Evolutionary conservation across 1,140 invertebrate genomes (phyloP), one percentile per base, ranked within the genome.

Genomic region (Delia radicum): DNA sequence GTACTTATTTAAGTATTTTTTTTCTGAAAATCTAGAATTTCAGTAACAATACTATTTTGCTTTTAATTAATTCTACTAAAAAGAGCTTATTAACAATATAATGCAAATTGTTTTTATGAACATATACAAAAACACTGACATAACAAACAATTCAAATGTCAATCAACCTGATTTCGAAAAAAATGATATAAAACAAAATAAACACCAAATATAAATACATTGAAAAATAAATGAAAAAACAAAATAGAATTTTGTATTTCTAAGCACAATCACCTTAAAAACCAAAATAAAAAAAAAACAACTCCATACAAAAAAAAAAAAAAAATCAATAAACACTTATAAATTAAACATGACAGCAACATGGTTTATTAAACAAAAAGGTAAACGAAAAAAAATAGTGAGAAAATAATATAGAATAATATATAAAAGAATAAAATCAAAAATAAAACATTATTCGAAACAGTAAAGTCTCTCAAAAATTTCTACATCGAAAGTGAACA

Each of bases 321-420:
- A 21, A 55, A 21, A 21, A 21, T 55, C 7, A 21, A n/a, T 21
- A 18, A 55, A 55, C 48, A 21, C 48, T 55, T 55, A 55, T 21
- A 55, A 55, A 55, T 55, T 55, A 55, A 55, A 55, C 48, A 55
- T 55, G 48, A 55, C 48, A 55, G 48, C 48, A 55, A 55, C 48
- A 55, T 55, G n/a, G 15, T 55, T 55, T 21, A 55, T 55, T 55
- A 55, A 55, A 21, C n/a, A 21, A 55, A 18, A 55, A 55, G 2
- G 15, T 12, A 5, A 42, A 42, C 15, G 3, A 13, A 42, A 42
- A 42, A 13, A 42, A 42, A 42, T 10, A 42, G 37, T 12, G 10
- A 55, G 18, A 5, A 55, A 55, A 21, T 3, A 21, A 42, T 55
- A 18, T 6, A 55, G 48, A 48, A 48, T n/a, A n/a, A 48, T 15